Percentiles rank a stretch among this genome's conserved stretches.
phyloP scores from a whole-genome alignment of 2,888 invertebrate genomes.

The Allacma fusca region DNA sequence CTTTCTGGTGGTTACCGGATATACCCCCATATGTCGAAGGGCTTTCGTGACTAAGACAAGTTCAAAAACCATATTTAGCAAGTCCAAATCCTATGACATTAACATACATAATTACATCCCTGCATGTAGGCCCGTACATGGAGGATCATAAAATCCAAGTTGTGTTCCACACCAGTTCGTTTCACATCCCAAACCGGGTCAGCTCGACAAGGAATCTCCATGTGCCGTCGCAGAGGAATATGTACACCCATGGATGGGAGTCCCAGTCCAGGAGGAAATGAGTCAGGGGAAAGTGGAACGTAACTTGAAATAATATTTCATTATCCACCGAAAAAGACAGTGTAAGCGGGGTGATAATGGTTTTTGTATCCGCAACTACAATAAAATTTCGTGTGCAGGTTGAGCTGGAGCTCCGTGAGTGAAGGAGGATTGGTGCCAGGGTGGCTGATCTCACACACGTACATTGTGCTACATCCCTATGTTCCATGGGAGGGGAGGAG shows the following conservation, averaged over 20 bases:
- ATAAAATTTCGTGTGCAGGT: constrained; percentile 6
- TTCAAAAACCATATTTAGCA: not conserved
- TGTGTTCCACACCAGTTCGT: too few species aligned
- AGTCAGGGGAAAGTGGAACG: constrained; percentile 4
- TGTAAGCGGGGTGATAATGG: constrained; percentile 1
- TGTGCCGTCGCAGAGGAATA: not conserved
- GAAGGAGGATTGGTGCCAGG: too few species aligned
- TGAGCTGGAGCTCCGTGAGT: not conserved
- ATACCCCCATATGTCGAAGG: not conserved
- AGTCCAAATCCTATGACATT: too few species aligned
- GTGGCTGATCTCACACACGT: too few species aligned
- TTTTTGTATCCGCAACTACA: not conserved
- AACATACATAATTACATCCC: not conserved
- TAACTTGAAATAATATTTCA: constrained; percentile 16
- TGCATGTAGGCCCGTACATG: too few species aligned
- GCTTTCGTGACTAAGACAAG: constrained; percentile 16
- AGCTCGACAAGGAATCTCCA: not conserved
- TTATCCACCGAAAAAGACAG: constrained; percentile 7
- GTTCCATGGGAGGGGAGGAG: not conserved
- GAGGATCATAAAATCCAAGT: too few species aligned
- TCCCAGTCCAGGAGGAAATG: not conserved
- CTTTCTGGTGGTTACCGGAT: constrained; percentile 2
- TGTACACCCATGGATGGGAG: not conserved
- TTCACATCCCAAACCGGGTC: not conserved
- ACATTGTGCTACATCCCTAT: too few species aligned